Evolutionary conservation across 2,113 vertebrate genomes (phyloP), one percentile per base, ranked within the genome.

Genomic region (Bufo bufo): DNA sequence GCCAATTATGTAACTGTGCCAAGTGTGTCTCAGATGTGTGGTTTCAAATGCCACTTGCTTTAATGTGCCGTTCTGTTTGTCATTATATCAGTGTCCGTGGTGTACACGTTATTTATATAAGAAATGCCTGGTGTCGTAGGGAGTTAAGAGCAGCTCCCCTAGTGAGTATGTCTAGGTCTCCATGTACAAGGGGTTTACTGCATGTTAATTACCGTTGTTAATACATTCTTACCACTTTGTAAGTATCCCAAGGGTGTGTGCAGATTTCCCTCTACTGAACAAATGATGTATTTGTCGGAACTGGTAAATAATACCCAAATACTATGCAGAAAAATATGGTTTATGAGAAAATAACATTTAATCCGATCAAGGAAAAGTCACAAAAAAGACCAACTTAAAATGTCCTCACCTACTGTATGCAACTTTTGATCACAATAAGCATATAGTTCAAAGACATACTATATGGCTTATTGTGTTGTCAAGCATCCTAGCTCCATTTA

Each of bases 81-180:
- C 86, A 88, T 88, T 88, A 83, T 83, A 77, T 88, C 80, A 88
- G 65, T 88, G 86, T 82, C 80, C 14, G n/a, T 49, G 71, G 86
- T 77, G 80, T 88, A 77, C 79, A 77, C 56, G 77, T 88, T 88
- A 83, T 88, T 88, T 88, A 88, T 88, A 72, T 88, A 83, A 88
- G 80, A 88, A 88, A 88, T 83, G 58, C 79, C 43, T n/a, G 79
- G 69, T 83, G 59, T 87, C 85, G 80, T 43, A 45, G 77, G 50
- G 75, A 87, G 85, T 87, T 79, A 45, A 69, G 47, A 80, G 59
- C 61, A 45, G 61, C 77, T 80, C 85, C 85, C 85, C 49, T 71
- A 87, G 85, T 69, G 85, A 79, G 77, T 69, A 69, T 14, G 74
- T 66, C 85, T 79, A n/a, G 79, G 79, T 45, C 23, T 74, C 52